Conservation (phyloP, 2,888 invertebrate species). For the Trichopria drosophilae region DNA sequence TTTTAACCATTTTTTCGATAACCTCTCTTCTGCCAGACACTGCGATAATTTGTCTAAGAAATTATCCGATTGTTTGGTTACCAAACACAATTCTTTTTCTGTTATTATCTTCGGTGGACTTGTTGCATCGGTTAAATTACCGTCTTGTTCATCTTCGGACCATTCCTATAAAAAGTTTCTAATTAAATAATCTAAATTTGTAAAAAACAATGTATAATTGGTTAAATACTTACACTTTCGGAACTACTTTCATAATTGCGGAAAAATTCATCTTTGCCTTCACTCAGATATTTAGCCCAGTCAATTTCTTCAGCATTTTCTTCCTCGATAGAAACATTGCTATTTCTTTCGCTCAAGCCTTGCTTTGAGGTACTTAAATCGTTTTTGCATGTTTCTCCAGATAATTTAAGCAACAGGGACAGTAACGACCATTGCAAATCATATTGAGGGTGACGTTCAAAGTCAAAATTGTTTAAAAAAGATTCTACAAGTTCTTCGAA, state of each 20-base stretch:
- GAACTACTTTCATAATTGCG: slow-evolving; percentile 48
- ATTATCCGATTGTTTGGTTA: slow-evolving; percentile 12
- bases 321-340: slow-evolving; percentile 42
- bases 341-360: slow-evolving; percentile 37
- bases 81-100: background rate
- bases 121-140: slow-evolving; percentile 6
- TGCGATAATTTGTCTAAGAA: slow-evolving; percentile 34
- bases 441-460: slow-evolving; percentile 54
- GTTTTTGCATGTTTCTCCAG: slow-evolving; percentile 50
- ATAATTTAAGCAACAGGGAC: slow-evolving; percentile 58
- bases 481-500: slow-evolving; percentile 53
- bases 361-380: slow-evolving; percentile 42
- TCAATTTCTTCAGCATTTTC: slow-evolving; percentile 58
- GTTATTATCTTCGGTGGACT: no score
- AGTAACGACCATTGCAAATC: slow-evolving; percentile 62
- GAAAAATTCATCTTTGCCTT: slow-evolving; percentile 57
- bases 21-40: slow-evolving; percentile 39
- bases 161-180: slow-evolving; percentile 41
- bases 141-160: slow-evolving; percentile 48
- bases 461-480: slow-evolving; percentile 52
- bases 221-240: slow-evolving; percentile 49
- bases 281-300: slow-evolving; percentile 60
- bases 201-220: background rate
- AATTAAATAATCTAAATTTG: background rate
- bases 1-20: slow-evolving; percentile 50